Evolutionary conservation across 1,140 invertebrate species (phyloP), one percentile per base, ranked within the genome.

Genomic region (Drosophila auraria): DNA sequence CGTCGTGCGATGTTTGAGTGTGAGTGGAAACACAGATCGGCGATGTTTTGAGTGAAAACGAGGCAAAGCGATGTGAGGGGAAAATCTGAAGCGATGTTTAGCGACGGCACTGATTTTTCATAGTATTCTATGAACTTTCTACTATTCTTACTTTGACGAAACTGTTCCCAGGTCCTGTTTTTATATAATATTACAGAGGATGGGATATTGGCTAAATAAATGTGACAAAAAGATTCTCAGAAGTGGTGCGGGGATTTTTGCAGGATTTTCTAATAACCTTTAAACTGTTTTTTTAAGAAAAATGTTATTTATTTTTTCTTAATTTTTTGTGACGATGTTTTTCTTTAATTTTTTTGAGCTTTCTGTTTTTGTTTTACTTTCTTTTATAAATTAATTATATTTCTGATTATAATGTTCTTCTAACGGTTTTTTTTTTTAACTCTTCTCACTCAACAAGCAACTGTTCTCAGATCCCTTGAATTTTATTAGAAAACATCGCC

Each of bases 401-500:
- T 0, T 36, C 33, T 11, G 11, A 36, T 36, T 20, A 20, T 49
- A 7, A 7, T 4, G 0, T 25, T 15, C 2, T 25, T 2, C 20
- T 20, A 20, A 20, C 1, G 20, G 20, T 20, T 20, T 20, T 20
- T 20, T 11, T 42, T 2, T 2, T 1, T 15, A 40, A 30, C 25
- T 74, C 15, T 54, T 59, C 51, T 11, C 30, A 17, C 33, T 15
- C 3, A 3, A 1, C 15, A 14, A 12, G 12, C 6, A 69, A 89
- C 81, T 89, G 84, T 89, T 76, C 86, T 25, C 78, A 87, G 53
- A 71, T 79, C 86, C 84, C 74, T 63, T 23, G 14, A 17, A 9
- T 23, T 8, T 33, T 42, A 15, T 63, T 81, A 87, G 83, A 87
- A 66, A 86, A 73, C 63, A 65, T 64, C 44, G 83, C 68, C 7